phyloP scores from a whole-genome alignment of 1,140 invertebrate species.

The Achatina immaculata region DNA sequence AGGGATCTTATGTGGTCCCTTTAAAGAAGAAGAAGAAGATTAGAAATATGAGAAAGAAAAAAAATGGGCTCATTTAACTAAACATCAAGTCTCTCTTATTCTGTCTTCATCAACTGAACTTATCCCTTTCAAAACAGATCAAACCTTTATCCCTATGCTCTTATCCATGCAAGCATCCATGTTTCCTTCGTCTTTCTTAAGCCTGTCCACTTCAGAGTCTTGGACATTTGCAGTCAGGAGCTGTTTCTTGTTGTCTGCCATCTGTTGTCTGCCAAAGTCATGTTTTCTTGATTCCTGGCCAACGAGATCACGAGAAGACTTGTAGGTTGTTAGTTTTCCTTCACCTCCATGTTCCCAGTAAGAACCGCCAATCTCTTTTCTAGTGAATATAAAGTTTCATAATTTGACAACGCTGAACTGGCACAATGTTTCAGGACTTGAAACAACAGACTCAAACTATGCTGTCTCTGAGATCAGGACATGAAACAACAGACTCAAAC shows the following conservation, averaged over 20 bases:
- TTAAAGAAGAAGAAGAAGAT: no score
- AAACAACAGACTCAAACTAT: no score
- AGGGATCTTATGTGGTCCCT: no score
- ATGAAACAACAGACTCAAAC: no score
- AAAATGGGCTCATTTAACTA: no score
- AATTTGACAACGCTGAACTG: background rate
- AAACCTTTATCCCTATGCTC: background rate
- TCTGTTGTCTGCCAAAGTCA: background rate
- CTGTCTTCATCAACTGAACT: no score
- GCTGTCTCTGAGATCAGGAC: no score
- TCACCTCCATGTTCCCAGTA: constrained; percentile 33
- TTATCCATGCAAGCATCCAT: background rate
- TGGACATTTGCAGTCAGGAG: background rate
- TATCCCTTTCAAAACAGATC: background rate
- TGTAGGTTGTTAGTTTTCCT: constrained; percentile 22
- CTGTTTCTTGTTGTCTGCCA: background rate
- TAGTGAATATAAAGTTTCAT: constrained; percentile 9
- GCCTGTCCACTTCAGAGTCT: background rate
- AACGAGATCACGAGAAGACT: background rate
- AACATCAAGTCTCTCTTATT: no score
- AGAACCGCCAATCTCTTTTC: constrained; percentile 21
- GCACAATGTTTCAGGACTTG: background rate
- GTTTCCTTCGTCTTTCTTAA: background rate
- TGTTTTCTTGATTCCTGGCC: background rate
- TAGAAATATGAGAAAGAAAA: no score